phyloP scores from a whole-genome alignment of 2,113 vertebrate genomes.

The Mohoua ochrocephala region DNA sequence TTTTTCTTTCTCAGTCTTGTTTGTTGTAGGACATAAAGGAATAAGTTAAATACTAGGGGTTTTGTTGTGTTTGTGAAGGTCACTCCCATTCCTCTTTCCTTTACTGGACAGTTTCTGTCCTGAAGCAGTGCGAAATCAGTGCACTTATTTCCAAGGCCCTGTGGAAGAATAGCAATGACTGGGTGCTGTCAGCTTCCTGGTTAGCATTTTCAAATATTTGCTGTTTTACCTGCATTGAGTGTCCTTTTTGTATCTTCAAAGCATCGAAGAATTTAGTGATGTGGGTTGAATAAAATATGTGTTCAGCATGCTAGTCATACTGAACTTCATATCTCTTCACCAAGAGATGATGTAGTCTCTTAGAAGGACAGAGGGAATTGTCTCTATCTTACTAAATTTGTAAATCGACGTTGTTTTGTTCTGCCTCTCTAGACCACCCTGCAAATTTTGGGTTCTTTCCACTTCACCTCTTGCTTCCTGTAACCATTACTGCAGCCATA shows the following conservation, averaged over 20 bases:
- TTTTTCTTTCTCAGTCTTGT: rapidly evolving
- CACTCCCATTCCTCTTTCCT: not conserved
- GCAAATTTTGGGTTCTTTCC: not conserved
- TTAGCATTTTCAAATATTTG: not conserved
- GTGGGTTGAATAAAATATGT: not conserved
- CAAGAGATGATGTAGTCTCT: not conserved
- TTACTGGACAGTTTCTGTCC: not conserved
- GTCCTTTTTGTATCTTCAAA: not conserved
- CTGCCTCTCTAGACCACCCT: not conserved
- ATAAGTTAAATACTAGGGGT: not conserved
- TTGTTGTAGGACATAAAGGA: not conserved
- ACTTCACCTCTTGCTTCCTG: not conserved
- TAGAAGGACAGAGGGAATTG: not conserved
- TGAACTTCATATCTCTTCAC: not conserved
- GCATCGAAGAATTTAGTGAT: not conserved
- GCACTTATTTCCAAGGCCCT: rapidly evolving
- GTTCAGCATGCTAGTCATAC: not conserved
- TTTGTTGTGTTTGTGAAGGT: not conserved
- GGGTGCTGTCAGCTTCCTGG: not conserved
- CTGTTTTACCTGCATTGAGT: not conserved
- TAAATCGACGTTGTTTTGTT: not conserved
- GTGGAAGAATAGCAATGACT: not conserved
- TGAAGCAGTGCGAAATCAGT: not conserved
- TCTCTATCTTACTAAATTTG: not conserved
- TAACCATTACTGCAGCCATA: not conserved